phyloP scores from a whole-genome alignment of 1,140 invertebrate genomes.

The Polypedilum vanderplanki region DNA sequence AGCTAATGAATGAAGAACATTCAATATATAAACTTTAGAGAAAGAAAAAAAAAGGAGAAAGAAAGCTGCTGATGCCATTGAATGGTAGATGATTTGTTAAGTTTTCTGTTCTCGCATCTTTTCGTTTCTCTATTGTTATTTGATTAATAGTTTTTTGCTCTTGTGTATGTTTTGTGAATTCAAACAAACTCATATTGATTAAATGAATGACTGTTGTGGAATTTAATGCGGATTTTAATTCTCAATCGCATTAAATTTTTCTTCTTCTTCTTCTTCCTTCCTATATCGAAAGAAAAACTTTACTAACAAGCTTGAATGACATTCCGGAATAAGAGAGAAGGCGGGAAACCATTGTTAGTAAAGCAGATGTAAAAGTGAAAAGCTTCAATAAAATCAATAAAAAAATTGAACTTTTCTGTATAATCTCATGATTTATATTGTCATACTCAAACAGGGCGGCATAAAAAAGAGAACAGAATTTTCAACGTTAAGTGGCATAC shows the following conservation, averaged over 20 bases:
- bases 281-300: not conserved
- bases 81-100: too few relatives aligned
- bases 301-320: not conserved
- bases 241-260: constrained; percentile 8
- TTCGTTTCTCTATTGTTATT: too few relatives aligned
- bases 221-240: constrained; percentile 2
- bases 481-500: not conserved
- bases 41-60: too few relatives aligned
- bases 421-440: not conserved
- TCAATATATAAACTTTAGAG: too few relatives aligned
- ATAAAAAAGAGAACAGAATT: not conserved
- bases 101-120: too few relatives aligned
- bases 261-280: not conserved
- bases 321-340: not conserved
- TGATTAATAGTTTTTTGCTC: too few relatives aligned
- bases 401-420: not conserved
- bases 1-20: too few relatives aligned
- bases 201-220: not conserved
- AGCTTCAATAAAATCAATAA: constrained; percentile 4
- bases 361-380: not conserved
- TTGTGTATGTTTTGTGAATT: not conserved
- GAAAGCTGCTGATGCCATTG: too few relatives aligned
- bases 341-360: too few relatives aligned
- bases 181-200: not conserved
- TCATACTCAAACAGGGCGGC: not conserved